Evolutionary conservation across 2,888 invertebrate species (phyloP).

Genomic region (Xanthorhoe designata): DNA sequence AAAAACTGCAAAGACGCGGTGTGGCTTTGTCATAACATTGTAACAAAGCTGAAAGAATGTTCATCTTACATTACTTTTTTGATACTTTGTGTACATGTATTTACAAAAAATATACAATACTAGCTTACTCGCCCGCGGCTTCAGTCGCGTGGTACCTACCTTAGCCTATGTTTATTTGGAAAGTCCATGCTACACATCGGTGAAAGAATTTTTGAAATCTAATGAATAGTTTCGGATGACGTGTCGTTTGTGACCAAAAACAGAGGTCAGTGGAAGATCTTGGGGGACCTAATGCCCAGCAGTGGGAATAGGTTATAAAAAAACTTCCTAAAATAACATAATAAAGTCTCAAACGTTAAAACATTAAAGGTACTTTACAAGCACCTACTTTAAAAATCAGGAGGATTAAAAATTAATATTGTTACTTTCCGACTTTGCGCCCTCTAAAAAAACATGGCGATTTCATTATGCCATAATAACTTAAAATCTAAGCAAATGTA

Average conservation of each 20-base stretch:
- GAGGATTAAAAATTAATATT: neutral
- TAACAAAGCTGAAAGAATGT: conserved; percentile 2
- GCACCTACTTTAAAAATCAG: neutral
- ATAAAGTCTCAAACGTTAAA: neutral
- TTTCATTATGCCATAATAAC: conserved; percentile 22
- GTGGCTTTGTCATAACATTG: conserved; percentile 13
- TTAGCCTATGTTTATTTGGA: too few relatives aligned
- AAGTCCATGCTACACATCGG: too few relatives aligned
- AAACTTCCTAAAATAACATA: neutral
- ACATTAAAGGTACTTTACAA: neutral
- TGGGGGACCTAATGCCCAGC: too few relatives aligned
- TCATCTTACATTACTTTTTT: neutral
- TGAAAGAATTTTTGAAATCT: too few relatives aligned
- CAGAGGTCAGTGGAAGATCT: too few relatives aligned
- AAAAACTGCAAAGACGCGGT: conserved; percentile 20
- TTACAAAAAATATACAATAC: neutral
- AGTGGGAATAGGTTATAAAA: too few relatives aligned
- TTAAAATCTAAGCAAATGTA: conserved; percentile 18
- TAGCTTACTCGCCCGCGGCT: too few relatives aligned
- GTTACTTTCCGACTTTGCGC: neutral
- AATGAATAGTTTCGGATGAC: too few relatives aligned
- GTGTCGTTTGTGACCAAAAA: too few relatives aligned
- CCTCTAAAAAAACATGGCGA: conserved; percentile 7
- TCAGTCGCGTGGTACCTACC: too few relatives aligned
- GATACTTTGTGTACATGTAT: neutral